A percentile compares a stretch with the other conserved stretches of the same genome.
Evolutionary conservation across 2,113 vertebrate genomes (phyloP).

Genomic region (Romanogobio albipinnatus): DNA sequence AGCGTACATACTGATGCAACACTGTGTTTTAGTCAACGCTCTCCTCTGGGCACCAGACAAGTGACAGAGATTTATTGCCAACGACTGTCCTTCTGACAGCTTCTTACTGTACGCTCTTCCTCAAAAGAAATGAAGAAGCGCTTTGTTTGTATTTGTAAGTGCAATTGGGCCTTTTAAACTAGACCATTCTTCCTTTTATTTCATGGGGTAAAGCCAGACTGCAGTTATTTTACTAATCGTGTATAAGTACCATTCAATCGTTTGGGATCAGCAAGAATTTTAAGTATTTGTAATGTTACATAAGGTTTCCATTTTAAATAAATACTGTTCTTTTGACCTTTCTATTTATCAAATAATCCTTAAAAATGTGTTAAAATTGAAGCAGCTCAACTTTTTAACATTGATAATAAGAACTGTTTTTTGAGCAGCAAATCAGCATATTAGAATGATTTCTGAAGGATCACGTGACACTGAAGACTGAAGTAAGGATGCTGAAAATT

Average conservation of each 20-base stretch:
- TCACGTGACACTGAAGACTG: too few relatives aligned
- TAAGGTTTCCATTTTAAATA: not conserved
- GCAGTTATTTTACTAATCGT: too few relatives aligned
- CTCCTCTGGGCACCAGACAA: conserved; percentile 9
- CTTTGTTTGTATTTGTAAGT: not conserved
- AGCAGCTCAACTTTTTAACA: not conserved
- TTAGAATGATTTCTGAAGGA: not conserved
- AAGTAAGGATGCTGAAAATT: too few relatives aligned
- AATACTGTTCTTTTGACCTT: not conserved
- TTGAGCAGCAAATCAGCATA: not conserved
- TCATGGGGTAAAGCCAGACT: not conserved
- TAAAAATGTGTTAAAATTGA: not conserved
- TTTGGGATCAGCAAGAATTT: too few relatives aligned
- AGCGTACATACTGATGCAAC: not conserved
- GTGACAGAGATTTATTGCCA: conserved; percentile 19
- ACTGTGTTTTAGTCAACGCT: not conserved
- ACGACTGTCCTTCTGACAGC: conserved; percentile 26
- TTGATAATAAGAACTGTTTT: not conserved
- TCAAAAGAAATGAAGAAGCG: not conserved
- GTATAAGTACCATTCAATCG: too few relatives aligned
- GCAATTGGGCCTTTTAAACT: not conserved
- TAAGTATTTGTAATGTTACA: not conserved
- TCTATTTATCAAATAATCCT: not conserved
- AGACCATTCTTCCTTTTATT: not conserved
- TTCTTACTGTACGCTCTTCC: not conserved